Evolutionary conservation across 2,797 vertebrate genomes (phyloP), one percentile per base, ranked within the genome.

Genomic region (Sebastes itinus): DNA sequence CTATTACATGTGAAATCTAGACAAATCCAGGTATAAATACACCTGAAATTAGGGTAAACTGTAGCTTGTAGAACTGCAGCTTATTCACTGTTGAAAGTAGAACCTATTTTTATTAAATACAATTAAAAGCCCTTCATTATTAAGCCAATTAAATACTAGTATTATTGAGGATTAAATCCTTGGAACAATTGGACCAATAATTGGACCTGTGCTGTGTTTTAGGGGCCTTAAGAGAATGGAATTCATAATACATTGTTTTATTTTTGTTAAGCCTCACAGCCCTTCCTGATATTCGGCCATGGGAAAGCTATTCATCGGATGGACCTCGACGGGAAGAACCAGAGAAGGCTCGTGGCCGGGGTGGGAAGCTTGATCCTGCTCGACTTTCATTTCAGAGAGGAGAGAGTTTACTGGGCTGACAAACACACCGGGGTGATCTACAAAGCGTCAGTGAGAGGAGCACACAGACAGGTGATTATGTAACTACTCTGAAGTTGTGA

Each of bases 321-420:
- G 89, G 96, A 96, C 76, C 90, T 93, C 2, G 96, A 98, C 77
- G 98, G 98, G 42, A 95, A 86, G 28, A 95, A 96, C 83, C 95
- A 96, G 0, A 92, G 96, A 80, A 92, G 88, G 58, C 67, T 99
- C 11, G 89, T 96, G 60, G 72, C 93, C 6, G 93, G 96, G 12
- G 94, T 95, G 67, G 97, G 97, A 10, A 62, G 84, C 3, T 95
- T 95, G 0, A 88, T 95, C 0, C 92, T 97, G 59, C 89, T 95
- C 58, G 98, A 99, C 94, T 97, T 97, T 90, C 94, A 97, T 88
- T 97, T 96, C 68, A 82, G 78, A 25, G 95, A 97, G 38, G 94
- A 96, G 81, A 94, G 85, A 67, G 49, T 99, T 46, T 99, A 98
- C 88, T 99, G 98, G 98, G 95, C 96, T 4, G 95, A 98, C 89